Evolutionary conservation across 2,888 invertebrate species (phyloP), one percentile per base, ranked within the genome.

Genomic region (Ennomos erosarius): DNA sequence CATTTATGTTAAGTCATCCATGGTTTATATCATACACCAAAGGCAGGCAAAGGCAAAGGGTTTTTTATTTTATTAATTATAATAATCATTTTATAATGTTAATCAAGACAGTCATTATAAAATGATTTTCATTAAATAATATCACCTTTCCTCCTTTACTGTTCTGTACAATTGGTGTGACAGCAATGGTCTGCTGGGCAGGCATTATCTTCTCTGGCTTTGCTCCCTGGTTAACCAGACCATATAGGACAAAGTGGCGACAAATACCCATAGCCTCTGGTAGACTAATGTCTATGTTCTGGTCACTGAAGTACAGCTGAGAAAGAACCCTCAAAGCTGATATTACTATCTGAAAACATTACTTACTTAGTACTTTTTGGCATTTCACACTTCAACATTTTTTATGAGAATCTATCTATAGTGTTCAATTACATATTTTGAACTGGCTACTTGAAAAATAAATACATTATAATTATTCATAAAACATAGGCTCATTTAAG

Each of bases 61-160:
- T n/a, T n/a, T n/a, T n/a, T n/a, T n/a, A n/a, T n/a, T n/a, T n/a
- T n/a, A n/a, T n/a, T n/a, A n/a, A n/a, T n/a, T n/a, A n/a, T n/a
- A n/a, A n/a, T n/a, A n/a, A n/a, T n/a, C n/a, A n/a, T n/a, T n/a
- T n/a, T n/a, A n/a, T n/a, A n/a, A n/a, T n/a, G n/a, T n/a, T n/a
- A n/a, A n/a, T n/a, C n/a, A n/a, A n/a, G n/a, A n/a, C n/a, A n/a
- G n/a, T 26, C n/a, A 9, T 48, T 42, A 12, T 11, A 40, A 49
- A 34, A 13, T 10, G 64, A 62, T 50, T 16, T 10, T 26, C 4
- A 26, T 26, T 26, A 26, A 5, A n/a, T n/a, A n/a, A n/a, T n/a
- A 44, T 49, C 82, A 94, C 93, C 86, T 94, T 95, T 68, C 95
- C 95, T n/a, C 95, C 94, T 73, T 84, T 90, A 42, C 89, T 90